Conservation (phyloP, 2,888 invertebrate genomes). For the Zygaena filipendulae region DNA sequence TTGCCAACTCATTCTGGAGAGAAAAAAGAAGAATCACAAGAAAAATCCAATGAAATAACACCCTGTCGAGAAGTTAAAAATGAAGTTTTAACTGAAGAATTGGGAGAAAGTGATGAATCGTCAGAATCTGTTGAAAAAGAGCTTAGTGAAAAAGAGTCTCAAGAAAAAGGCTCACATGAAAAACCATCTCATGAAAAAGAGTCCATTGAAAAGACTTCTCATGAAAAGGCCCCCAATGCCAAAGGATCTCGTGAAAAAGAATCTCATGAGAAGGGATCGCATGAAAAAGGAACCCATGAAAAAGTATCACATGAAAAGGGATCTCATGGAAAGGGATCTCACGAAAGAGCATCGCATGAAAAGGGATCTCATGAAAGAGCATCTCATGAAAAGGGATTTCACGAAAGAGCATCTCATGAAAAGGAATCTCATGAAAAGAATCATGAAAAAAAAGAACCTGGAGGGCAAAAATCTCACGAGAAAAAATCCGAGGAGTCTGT, state of each 20-base stretch:
- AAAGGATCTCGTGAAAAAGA: too few relatives aligned
- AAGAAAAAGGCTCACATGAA: too few relatives aligned
- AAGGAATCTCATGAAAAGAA: conserved; percentile 8
- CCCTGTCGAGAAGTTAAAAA: conserved; percentile 15
- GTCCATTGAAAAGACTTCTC: too few relatives aligned
- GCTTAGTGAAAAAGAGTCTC: too few relatives aligned
- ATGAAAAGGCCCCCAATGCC: too few relatives aligned
- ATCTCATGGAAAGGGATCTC: conserved; percentile 3
- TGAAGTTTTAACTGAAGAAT: conserved; percentile 13
- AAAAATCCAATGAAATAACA: background rate
- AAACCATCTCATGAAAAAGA: too few relatives aligned
- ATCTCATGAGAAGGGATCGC: too few relatives aligned
- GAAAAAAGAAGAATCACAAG: background rate
- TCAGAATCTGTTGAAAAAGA: too few relatives aligned
- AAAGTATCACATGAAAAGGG: conserved; percentile 10
- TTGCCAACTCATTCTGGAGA: conserved; percentile 22
- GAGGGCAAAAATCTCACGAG: too few relatives aligned
- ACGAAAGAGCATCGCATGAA: conserved; percentile 10
- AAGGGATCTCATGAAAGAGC: conserved; percentile 6
- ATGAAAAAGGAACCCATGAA: conserved; percentile 7
- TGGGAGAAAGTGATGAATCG: too few relatives aligned
- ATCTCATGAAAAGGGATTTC: conserved; percentile 8
- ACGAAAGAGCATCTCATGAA: conserved; percentile 9
- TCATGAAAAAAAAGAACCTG: conserved; percentile 12
- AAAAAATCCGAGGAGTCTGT: too few relatives aligned